Evolutionary conservation across 2,113 vertebrate species (phyloP).

Genomic region (Dasyprocta punctata): DNA sequence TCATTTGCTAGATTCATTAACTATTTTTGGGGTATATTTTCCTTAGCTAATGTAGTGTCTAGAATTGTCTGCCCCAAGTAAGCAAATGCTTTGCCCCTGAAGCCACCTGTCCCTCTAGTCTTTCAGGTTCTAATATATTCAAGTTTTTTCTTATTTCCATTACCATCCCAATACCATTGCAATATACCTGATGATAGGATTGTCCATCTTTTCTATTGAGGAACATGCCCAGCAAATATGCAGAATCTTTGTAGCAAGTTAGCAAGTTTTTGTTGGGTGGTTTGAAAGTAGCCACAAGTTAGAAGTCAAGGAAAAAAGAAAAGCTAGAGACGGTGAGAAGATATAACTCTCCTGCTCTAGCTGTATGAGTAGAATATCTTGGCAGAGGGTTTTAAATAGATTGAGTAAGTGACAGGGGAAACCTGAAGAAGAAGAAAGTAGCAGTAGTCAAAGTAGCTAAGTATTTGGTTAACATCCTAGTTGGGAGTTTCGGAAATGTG

Average conservation of each 20-base stretch:
- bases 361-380: slow-evolving; percentile 20
- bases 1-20: not conserved
- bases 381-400: slow-evolving; percentile 56
- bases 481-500: slow-evolving; percentile 39
- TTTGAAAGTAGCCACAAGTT: slow-evolving; percentile 38
- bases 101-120: not conserved
- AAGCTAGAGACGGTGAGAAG: not conserved
- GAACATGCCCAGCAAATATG: not conserved
- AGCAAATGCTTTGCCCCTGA: not conserved
- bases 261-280: slow-evolving; percentile 19
- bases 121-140: not conserved
- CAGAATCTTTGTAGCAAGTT: not conserved
- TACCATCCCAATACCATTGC: not conserved
- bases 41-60: not conserved
- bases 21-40: not conserved
- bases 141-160: slow-evolving; percentile 37
- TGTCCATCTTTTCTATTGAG: not conserved
- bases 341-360: slow-evolving; percentile 11
- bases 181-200: not conserved
- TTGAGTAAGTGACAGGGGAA: slow-evolving; percentile 43
- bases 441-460: slow-evolving; percentile 50
- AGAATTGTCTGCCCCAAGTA: not conserved
- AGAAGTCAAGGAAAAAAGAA: not conserved
- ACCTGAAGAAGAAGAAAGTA: slow-evolving; percentile 14
- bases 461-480: slow-evolving; percentile 29